Percentiles rank a stretch among this genome's conserved stretches.
phyloP scores from a whole-genome alignment of 2,888 invertebrate genomes.

The Meganola albula region DNA sequence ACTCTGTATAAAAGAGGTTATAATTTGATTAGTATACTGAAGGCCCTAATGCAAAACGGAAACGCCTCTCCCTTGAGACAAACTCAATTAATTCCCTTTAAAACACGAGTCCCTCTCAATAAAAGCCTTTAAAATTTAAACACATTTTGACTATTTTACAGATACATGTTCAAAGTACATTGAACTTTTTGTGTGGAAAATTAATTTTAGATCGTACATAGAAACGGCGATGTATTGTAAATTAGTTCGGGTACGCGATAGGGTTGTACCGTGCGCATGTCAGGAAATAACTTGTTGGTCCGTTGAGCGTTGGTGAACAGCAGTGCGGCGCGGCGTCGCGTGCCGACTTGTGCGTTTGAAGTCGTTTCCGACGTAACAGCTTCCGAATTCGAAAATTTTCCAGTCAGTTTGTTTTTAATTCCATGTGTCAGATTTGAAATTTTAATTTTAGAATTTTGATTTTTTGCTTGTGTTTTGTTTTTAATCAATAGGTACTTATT shows the following conservation, averaged over 20 bases:
- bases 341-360: conserved; percentile 43
- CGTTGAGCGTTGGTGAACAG: conserved; percentile 49
- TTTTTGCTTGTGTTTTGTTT: conserved; percentile 10
- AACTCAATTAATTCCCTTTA: conserved; percentile 73
- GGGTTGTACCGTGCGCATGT: conserved; percentile 64
- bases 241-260: conserved; percentile 31
- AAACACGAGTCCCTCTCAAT: conserved; percentile 57
- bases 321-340: conserved; percentile 66
- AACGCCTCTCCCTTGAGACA: conserved; percentile 66
- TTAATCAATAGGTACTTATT: not conserved
- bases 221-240: conserved; percentile 30
- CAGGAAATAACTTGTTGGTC: conserved; percentile 72
- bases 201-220: conserved; percentile 12
- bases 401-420: conserved; percentile 23
- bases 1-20: conserved; percentile 49
- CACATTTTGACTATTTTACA: conserved; percentile 46
- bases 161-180: conserved; percentile 21
- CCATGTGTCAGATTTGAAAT: conserved; percentile 17
- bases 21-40: conserved; percentile 66
- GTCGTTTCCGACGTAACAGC: conserved; percentile 37
- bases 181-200: conserved; percentile 10
- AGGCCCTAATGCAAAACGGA: conserved; percentile 67
- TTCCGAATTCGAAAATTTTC: conserved; percentile 36
- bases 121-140: conserved; percentile 70
- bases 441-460: no score